Conservation (phyloP, 2,797 vertebrate species). For the Halcyon chelicuti region DNA sequence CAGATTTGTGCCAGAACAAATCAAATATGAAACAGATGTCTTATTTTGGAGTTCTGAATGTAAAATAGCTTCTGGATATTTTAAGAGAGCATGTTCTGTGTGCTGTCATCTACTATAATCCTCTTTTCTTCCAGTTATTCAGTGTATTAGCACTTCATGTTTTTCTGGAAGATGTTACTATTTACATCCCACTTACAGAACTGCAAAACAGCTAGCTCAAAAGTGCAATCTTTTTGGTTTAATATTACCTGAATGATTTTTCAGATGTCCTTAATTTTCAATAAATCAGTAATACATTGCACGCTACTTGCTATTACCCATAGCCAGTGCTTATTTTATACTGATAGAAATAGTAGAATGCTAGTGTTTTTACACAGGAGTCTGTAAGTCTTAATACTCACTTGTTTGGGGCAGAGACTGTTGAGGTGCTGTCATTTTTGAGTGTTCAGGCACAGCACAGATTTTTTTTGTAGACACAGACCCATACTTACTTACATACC, state of each 20-base stretch:
- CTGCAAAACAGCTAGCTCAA: background rate
- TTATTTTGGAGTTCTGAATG: constrained; percentile 26
- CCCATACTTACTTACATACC: background rate
- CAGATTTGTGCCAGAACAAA: constrained; percentile 23
- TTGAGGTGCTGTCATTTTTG: background rate
- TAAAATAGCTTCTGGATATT: constrained; percentile 32
- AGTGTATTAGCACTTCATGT: background rate
- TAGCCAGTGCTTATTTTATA: background rate
- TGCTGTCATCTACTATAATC: background rate
- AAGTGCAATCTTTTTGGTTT: background rate
- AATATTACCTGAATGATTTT: background rate
- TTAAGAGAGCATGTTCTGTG: background rate
- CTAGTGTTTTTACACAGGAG: background rate
- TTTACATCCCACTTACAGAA: background rate
- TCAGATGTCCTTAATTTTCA: background rate
- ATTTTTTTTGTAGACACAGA: background rate
- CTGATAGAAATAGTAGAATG: background rate
- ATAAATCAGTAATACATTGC: background rate
- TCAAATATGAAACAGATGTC: background rate
- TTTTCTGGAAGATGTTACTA: background rate
- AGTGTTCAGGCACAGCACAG: background rate
- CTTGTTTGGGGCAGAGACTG: background rate
- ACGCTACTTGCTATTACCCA: background rate
- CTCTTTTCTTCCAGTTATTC: background rate
- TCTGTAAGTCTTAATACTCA: background rate